Base-by-base conservation (phyloP, 2,888 invertebrate species). In the Eilema sororculum region DNA sequence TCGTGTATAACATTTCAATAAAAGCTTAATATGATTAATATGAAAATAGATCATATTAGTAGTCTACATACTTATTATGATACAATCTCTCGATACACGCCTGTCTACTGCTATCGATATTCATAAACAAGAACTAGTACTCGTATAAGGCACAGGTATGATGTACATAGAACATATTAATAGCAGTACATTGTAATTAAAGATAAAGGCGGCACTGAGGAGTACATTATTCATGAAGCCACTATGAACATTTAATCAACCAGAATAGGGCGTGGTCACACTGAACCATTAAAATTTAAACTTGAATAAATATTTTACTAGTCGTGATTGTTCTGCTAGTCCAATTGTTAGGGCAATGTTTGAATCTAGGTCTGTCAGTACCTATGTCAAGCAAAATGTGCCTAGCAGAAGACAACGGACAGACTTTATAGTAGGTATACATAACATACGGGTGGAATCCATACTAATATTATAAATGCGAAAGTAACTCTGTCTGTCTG, bases 171-270 rank as follows among this genome's bases (percentile, higher is more conserved):
- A 58, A 25, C 56, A 13, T 63, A 67, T 64, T 59, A 67, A 67
- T 67, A 67, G 20, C 37, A 56, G 41, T 67, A 22, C 46, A 56
- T 66, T 57, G 70, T 75, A 73, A 75, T 75, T 71, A 76, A 72
- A 67, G 64, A 67, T 72, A 72, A 59, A 75, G 68, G 65, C 68
- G 71, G 71, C 76, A 75, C 72, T 73, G 70, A 66, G 70, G 56
- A 65, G 72, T 74, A 69, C 78, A 81, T 81, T 76, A 84, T 84
- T 81, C 82, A 84, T 79, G 76, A 83, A 74, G 62, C 79, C 70
- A 84, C 83, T 84, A 84, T 81, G 86, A 86, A 86, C 84, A 85
- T 86, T 41, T 85, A 84, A 87, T 86, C 82, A 83, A 75, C 76
- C 66, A 37, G 37, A 56, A 41, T 60, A 67, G 56, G n/a, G 22